phyloP scores from a whole-genome alignment of 2,888 invertebrate genomes.

The Euspilapteryx auroguttella region DNA sequence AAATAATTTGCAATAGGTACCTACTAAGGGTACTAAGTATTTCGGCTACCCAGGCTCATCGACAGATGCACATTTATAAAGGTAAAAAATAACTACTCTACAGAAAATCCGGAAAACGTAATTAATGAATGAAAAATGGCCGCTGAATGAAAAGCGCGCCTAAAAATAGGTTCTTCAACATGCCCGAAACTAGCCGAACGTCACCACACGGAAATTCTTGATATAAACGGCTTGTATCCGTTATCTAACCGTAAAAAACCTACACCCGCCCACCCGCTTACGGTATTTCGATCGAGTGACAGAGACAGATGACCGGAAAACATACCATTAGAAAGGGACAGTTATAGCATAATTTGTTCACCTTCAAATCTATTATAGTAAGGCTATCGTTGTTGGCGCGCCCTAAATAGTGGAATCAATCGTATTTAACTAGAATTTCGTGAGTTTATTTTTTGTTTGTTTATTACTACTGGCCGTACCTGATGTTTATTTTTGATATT shows the following conservation, averaged over 20 bases:
- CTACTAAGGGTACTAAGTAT: too few species aligned
- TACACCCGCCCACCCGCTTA: conserved; percentile 45
- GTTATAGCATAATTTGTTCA: conserved; percentile 21
- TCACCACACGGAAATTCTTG: conserved; percentile 29
- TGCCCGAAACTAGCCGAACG: conserved; percentile 29
- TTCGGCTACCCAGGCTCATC: too few species aligned
- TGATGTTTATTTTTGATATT: too few species aligned
- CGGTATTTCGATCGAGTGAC: conserved; percentile 52
- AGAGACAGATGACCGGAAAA: conserved; percentile 16
- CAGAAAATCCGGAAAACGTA: too few species aligned
- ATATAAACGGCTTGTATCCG: conserved; percentile 29
- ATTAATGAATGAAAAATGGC: too few species aligned
- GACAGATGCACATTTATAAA: too few species aligned
- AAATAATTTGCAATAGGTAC: too few species aligned
- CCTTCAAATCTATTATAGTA: conserved; percentile 1
- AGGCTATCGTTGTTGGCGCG: conserved; percentile 1
- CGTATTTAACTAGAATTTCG: background rate
- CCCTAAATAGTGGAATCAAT: conserved; percentile 1
- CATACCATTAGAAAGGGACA: conserved; percentile 18
- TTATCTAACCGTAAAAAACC: conserved; percentile 53
- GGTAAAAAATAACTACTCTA: too few species aligned
- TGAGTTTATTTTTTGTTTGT: too few species aligned
- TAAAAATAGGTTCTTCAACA: conserved; percentile 11
- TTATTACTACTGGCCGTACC: too few species aligned
- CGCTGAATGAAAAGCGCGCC: too few species aligned